Evolutionary conservation across 2,797 vertebrate species (phyloP).

Genomic region (Phoeniculus purpureus): DNA sequence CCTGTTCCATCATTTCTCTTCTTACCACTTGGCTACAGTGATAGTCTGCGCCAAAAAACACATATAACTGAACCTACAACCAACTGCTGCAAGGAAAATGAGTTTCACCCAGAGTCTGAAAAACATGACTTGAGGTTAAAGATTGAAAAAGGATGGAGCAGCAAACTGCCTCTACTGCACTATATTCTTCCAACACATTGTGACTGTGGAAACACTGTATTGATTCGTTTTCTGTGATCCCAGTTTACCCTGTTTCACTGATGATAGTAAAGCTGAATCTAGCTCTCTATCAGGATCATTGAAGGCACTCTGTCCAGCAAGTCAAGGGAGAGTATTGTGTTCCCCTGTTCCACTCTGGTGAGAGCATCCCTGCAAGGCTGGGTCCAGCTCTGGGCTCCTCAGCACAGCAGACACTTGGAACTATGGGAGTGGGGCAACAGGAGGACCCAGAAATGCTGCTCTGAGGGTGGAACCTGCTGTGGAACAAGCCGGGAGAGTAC

Average conservation of each 20-base stretch:
- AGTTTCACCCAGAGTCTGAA: neutral
- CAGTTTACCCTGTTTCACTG: neutral
- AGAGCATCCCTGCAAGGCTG: no score
- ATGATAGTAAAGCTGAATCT: neutral
- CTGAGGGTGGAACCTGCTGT: no score
- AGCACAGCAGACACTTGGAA: no score
- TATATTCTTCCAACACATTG: neutral
- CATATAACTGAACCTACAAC: neutral
- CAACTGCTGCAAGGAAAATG: neutral
- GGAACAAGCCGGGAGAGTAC: no score
- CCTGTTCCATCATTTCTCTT: neutral
- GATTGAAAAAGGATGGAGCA: neutral
- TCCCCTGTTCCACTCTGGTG: no score
- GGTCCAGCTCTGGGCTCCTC: no score
- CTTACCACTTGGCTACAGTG: neutral
- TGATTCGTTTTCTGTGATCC: neutral
- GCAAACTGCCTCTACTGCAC: neutral
- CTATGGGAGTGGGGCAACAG: no score
- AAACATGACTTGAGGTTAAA: neutral
- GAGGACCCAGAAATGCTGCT: no score
- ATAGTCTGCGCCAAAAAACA: neutral
- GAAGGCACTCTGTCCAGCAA: neutral
- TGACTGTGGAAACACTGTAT: accelerated
- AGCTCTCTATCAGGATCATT: neutral
- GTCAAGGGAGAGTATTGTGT: neutral